Conservation (phyloP, 2,797 vertebrate genomes). For the Megalops cyprinoides region DNA sequence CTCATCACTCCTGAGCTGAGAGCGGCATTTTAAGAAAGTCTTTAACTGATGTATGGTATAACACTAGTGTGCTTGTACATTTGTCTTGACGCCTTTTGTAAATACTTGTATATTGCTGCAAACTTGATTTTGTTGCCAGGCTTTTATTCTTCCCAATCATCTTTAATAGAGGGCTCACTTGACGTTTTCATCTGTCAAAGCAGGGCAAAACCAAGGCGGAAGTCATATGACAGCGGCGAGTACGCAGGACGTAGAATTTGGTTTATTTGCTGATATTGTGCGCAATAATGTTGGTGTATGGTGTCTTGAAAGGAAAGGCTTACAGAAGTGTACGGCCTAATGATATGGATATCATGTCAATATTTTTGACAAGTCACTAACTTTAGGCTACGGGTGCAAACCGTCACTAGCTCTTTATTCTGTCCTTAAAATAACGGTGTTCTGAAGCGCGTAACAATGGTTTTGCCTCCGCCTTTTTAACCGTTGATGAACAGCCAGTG, state of each 20-base stretch:
- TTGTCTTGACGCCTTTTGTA: not conserved
- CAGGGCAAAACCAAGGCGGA: slow-evolving; percentile 23
- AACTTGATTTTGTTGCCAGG: not conserved
- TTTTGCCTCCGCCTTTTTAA: not conserved
- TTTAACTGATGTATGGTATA: not conserved
- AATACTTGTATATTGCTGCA: not conserved
- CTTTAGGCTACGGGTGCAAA: too few relatives aligned
- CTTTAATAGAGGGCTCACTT: not conserved
- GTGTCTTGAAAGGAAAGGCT: not conserved
- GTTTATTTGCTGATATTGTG: not conserved
- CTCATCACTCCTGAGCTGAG: not conserved
- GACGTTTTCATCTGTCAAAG: not conserved
- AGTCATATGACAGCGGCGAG: slow-evolving; percentile 22
- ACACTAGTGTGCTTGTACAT: not conserved
- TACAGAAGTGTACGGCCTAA: not conserved
- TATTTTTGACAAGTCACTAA: not conserved
- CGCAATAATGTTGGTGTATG: not conserved
- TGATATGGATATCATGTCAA: too few relatives aligned
- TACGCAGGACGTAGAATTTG: not conserved
- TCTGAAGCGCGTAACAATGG: not conserved
- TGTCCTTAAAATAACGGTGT: slow-evolving; percentile 6
- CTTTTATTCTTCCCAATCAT: not conserved
- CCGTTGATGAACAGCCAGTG: not conserved
- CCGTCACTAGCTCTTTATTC: not conserved
- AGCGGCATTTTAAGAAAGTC: not conserved